Percentiles rank a stretch among this genome's conserved stretches.
These are phyloP conservation scores for Scaptomyza parva DNA, from an alignment of 2,888 invertebrate species.

Conservation along the genomic window DNA sequence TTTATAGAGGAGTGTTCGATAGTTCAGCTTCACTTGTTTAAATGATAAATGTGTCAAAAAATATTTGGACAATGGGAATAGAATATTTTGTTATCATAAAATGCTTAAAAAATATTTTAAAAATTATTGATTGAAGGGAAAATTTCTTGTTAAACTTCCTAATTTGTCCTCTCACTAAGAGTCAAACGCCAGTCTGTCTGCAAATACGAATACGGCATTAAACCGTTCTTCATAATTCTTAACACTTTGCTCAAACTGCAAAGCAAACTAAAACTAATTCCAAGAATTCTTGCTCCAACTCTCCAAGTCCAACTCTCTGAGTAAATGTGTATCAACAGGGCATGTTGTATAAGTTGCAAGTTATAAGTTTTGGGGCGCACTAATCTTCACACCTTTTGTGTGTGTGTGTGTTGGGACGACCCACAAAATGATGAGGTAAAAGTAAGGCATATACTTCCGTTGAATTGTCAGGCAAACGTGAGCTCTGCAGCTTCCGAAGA, in stretches of 20 bases:
- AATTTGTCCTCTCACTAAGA: neutral
- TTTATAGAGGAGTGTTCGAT: neutral
- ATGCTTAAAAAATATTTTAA: neutral
- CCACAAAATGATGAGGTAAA: slow-evolving; percentile 24
- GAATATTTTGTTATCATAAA: neutral
- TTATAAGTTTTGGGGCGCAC: slow-evolving; percentile 66
- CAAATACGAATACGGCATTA: slow-evolving; percentile 38
- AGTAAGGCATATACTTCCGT: slow-evolving; percentile 65
- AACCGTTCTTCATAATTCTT: slow-evolving; percentile 14
- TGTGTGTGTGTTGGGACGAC: slow-evolving; percentile 17
- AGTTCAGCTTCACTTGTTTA: slow-evolving; percentile 14
- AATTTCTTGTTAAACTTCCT: neutral
- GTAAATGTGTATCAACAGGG: slow-evolving; percentile 52
- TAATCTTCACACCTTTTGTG: slow-evolving; percentile 77
- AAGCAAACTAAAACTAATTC: slow-evolving; percentile 51
- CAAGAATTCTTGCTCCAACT: slow-evolving; percentile 65
- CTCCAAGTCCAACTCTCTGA: slow-evolving; percentile 1
- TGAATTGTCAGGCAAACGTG: slow-evolving; percentile 79
- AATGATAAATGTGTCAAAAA: slow-evolving; percentile 37
- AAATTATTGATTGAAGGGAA: too few species aligned
- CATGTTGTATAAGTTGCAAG: slow-evolving; percentile 20
- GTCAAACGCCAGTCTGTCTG: slow-evolving; percentile 44
- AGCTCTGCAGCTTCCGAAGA: slow-evolving; percentile 78
- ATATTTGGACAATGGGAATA: slow-evolving; percentile 3
- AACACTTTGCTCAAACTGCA: slow-evolving; percentile 18